Conservation (phyloP, 2,797 vertebrate species). For the Monodelphis domestica region DNA sequence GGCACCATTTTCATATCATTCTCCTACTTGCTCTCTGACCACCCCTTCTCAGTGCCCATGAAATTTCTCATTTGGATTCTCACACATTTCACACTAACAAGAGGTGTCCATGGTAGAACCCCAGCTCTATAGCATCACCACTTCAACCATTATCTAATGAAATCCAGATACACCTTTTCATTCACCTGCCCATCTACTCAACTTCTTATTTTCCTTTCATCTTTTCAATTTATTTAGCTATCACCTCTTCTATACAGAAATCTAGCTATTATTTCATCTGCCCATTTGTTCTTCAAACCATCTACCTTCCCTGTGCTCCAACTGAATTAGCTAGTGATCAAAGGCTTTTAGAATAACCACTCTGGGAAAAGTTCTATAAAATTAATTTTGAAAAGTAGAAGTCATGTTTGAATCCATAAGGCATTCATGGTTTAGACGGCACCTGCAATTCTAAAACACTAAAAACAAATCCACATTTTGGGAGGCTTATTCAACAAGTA, state of each 20-base stretch:
- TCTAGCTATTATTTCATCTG: background rate
- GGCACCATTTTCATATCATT: background rate
- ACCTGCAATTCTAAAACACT: background rate
- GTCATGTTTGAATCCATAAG: background rate
- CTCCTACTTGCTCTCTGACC: background rate
- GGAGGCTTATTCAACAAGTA: background rate
- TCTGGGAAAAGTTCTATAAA: background rate
- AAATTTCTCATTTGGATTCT: background rate
- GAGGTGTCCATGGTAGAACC: background rate
- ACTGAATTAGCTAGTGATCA: background rate
- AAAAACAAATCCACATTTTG: background rate
- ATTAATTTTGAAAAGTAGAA: background rate
- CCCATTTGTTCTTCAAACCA: background rate
- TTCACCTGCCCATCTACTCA: background rate
- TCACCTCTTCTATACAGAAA: background rate
- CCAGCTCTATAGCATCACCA: background rate
- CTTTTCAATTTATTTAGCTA: background rate
- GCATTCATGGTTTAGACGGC: background rate
- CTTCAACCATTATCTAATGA: background rate
- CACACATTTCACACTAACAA: background rate
- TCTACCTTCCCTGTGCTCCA: fast-evolving
- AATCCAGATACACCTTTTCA: background rate
- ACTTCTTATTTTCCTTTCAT: background rate
- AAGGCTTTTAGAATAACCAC: background rate
- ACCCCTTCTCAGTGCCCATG: background rate